Base-by-base conservation (phyloP, 2,113 vertebrate genomes). In the Cyanistes caeruleus region DNA sequence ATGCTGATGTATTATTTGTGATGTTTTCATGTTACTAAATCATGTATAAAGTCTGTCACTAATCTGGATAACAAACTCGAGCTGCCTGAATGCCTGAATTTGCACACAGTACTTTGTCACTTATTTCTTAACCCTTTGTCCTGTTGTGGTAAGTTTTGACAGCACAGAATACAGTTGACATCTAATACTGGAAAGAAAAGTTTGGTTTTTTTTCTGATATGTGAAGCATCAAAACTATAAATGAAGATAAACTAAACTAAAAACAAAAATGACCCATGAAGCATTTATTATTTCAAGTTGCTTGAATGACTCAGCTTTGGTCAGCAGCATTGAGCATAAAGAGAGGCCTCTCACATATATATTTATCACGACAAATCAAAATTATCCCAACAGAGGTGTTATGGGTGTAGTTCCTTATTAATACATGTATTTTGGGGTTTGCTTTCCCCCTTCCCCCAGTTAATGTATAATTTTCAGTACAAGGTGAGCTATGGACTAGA, bases 141-240 rank as follows among this genome's bases (percentile, higher is more conserved):
- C 55, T 33, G 15, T 31, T 39, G 5, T 77, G n/a, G 62, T 19
- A 60, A 13, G 4, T 87, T 87, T 73, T 77, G 30, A 51, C 51
- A 72, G 7, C 23, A 60, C 27, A 44, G 9, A 65, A 60, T 41
- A 62, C 28, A 55, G 53, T 16, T 88, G 83, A 68, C 5, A 46
- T 65, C 21, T 67, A 59, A 77, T 55, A 58, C 14, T 1, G 7
- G 39, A 65, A 85, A 52, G 30, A 75, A 11, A 44, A 2, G 0
- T 31, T 52, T 37, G 18, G 6, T 2, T 1, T 56, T 33, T 48
- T 43, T 84, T 17, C 80, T 90, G 58, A 80, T 14, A 30, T 56
- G 11, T 23, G 18, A 86, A 46, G n/a, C n/a, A 78, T 35, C 25
- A 93, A 83, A 85, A 85, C 83, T 77, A 80, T 60, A 74, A 92